These are phyloP conservation scores for Rhamnusium bicolor DNA, from an alignment of 2,888 invertebrate genomes.

Conservation along the genomic window DNA sequence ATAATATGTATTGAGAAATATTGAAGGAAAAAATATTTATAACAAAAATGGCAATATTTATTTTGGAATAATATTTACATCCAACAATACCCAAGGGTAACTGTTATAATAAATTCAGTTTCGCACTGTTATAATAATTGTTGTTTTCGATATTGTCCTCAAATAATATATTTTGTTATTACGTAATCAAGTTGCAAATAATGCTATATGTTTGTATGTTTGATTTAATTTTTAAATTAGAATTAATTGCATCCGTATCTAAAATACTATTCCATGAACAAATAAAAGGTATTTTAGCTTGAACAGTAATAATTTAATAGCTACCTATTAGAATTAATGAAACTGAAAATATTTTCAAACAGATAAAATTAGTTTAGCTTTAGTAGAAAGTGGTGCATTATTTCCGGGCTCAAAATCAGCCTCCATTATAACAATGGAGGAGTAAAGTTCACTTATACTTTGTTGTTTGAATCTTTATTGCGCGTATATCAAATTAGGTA, in stretches of 20 bases:
- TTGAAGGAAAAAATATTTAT: too few relatives aligned
- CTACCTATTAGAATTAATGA: neutral
- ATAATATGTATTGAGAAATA: too few relatives aligned
- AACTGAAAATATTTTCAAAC: neutral
- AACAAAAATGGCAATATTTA: too few relatives aligned
- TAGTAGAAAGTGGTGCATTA: too few relatives aligned
- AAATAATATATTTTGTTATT: neutral
- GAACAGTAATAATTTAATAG: neutral
- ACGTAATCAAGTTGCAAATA: conserved; percentile 11
- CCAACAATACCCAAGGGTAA: neutral
- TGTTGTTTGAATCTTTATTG: too few relatives aligned
- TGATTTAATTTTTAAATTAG: neutral
- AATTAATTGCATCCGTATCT: neutral
- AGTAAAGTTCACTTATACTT: too few relatives aligned
- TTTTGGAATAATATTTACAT: neutral
- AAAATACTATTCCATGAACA: neutral
- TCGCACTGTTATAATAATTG: neutral
- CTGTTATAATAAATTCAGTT: neutral
- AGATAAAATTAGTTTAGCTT: neutral
- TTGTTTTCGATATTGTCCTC: neutral
- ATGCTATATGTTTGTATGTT: neutral
- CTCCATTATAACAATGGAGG: too few relatives aligned
- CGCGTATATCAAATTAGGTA: too few relatives aligned
- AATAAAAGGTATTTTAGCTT: neutral
- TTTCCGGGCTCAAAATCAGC: too few relatives aligned